Conservation (phyloP, 2,113 vertebrate species). For the Microtus montanus region DNA sequence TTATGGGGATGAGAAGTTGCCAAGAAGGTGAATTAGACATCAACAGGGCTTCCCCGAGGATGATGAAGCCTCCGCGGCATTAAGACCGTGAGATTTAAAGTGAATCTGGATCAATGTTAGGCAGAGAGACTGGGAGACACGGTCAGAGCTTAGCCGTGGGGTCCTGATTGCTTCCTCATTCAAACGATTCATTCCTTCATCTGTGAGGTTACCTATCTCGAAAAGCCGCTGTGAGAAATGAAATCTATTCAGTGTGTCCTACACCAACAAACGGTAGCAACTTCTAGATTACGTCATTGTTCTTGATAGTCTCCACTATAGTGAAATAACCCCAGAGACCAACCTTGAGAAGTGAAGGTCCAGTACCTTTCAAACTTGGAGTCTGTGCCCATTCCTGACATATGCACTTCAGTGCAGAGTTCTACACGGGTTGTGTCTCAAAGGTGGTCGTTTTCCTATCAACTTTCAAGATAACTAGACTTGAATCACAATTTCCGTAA, state of each 20-base stretch:
- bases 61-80: slow-evolving; percentile 14
- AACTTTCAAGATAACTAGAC: background rate
- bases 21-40: slow-evolving; percentile 42
- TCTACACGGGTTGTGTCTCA: background rate
- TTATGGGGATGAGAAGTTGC: slow-evolving; percentile 55
- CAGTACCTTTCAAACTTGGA: background rate
- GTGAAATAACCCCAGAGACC: background rate
- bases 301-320: background rate
- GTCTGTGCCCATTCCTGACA: background rate
- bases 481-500: background rate
- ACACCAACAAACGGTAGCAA: background rate
- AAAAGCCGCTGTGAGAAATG: background rate
- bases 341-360: background rate
- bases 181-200: background rate
- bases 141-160: background rate
- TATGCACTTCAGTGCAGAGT: background rate
- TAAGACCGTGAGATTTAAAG: slow-evolving; percentile 22
- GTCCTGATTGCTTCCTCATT: background rate
- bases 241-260: background rate
- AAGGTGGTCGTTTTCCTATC: background rate
- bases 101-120: background rate
- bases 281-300: background rate
- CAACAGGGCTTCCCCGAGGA: slow-evolving; percentile 54
- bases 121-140: background rate
- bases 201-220: background rate